Base-by-base conservation (phyloP, 1,140 invertebrate species). In the Popillia japonica region DNA sequence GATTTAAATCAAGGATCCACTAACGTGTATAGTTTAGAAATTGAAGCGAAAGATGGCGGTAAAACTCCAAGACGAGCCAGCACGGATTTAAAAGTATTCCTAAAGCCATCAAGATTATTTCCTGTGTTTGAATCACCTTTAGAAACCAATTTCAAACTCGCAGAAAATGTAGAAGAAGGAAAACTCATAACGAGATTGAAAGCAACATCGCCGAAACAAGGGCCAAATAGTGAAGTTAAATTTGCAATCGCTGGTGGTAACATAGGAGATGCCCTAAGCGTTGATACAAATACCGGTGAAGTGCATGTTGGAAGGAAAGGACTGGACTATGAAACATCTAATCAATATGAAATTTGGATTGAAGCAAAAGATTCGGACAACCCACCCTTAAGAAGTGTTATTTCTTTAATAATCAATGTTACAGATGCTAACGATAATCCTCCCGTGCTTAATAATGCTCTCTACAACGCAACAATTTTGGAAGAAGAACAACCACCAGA, bases 221-320 rank as follows among this genome's bases (percentile, higher is more conserved):
- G 92, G 0, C 86, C 91, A 4, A 87, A 88, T 9, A 92, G 92
- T 2, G 90, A 91, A 78, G 88, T 96, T 20, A 89, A 91, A 64
- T 99, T 95, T 85, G 92, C 92, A 17, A 95, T 99, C 81, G 96
- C 95, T 17, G 97, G 96, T 8, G 97, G 97, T 4, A 97, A 98
- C 85, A 90, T 96, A 10, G 94, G 94, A 0, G 92, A 96, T 79
- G 94, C 95, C 4, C 91, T 98, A 48, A 90, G 89, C 83, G 93
- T 99, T 72, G 94, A 97, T 86, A 83, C 90, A 10, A 91, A 91
- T 40, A 94, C 91, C 41, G 96, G 97, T 17, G 92, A 94, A 86
- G 90, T 98, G 7, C 90, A 89, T 80, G 91, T 97, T 0, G 92
- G 93, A 2, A 91, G 91, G 7, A 91, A 90, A 83, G 93, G 93